Percentiles rank a stretch among this genome's conserved stretches.
phyloP scores from a whole-genome alignment of 2,888 invertebrate genomes.

The Sesamia inferens region DNA sequence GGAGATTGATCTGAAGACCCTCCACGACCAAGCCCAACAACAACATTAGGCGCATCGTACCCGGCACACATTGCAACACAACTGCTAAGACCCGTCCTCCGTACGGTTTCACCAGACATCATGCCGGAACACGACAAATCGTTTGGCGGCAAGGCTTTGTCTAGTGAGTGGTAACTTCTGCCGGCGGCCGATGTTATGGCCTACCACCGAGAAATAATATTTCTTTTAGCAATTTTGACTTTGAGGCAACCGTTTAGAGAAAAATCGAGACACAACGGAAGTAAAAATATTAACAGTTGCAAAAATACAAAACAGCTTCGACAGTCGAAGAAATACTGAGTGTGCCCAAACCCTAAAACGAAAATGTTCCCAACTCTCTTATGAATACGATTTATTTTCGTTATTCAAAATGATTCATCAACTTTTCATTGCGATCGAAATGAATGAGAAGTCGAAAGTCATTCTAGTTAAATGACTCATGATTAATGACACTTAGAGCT shows the following conservation, averaged over 20 bases:
- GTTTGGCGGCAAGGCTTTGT: too few relatives aligned
- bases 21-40: too few relatives aligned
- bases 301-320: neutral
- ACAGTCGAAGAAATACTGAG: neutral
- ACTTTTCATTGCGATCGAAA: conserved; percentile 57
- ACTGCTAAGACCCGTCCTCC: too few relatives aligned
- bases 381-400: conserved; percentile 59
- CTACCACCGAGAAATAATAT: too few relatives aligned
- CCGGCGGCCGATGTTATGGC: too few relatives aligned
- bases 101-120: too few relatives aligned
- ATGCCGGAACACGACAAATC: too few relatives aligned
- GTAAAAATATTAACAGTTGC: neutral
- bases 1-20: too few relatives aligned
- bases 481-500: conserved; percentile 60
- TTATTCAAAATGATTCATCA: conserved; percentile 59
- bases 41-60: too few relatives aligned
- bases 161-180: too few relatives aligned
- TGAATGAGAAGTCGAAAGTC: conserved; percentile 63
- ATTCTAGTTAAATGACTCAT: conserved; percentile 63
- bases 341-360: neutral
- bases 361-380: conserved; percentile 28
- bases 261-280: neutral
- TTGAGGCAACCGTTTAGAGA: neutral
- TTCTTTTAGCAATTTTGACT: neutral
- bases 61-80: too few relatives aligned